phyloP scores from a whole-genome alignment of 2,113 vertebrate species.

The Saguinus midas region DNA sequence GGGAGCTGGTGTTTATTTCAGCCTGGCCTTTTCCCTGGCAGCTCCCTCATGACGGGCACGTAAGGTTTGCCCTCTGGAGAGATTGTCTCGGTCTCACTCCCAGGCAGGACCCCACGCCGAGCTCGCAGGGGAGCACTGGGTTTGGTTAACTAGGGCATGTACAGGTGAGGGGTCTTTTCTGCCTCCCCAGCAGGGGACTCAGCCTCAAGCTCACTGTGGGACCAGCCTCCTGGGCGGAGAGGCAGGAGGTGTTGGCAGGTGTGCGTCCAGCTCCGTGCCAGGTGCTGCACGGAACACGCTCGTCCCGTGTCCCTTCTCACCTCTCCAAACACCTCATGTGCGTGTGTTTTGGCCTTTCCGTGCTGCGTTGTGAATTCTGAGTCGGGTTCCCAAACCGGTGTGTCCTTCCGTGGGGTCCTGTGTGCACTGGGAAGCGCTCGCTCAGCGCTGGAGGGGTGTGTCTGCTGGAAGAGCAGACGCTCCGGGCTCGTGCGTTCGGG shows the following conservation, averaged over 20 bases:
- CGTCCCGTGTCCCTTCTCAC: no score
- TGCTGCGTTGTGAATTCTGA: background rate
- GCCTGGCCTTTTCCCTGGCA: background rate
- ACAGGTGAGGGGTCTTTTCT: background rate
- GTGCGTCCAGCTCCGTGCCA: no score
- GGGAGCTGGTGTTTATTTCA: background rate
- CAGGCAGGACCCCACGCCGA: background rate
- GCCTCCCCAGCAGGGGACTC: background rate
- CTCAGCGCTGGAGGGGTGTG: background rate
- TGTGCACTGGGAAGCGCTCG: no score
- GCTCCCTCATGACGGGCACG: background rate
- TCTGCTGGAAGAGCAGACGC: rapidly evolving
- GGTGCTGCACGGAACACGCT: background rate
- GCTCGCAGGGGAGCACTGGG: no score
- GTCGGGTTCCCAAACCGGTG: background rate
- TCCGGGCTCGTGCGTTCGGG: rapidly evolving
- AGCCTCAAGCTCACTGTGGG: background rate
- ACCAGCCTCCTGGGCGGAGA: background rate
- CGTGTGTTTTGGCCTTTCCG: background rate
- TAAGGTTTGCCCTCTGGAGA: background rate
- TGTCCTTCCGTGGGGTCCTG: rapidly evolving
- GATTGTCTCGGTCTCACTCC: background rate
- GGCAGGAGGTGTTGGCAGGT: no score
- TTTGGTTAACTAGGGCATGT: background rate
- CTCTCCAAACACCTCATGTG: no score